A percentile compares a stretch with the other conserved stretches of the same genome.
Evolutionary conservation across 2,113 vertebrate species (phyloP).

Genomic region (Heterocephalus glaber): DNA sequence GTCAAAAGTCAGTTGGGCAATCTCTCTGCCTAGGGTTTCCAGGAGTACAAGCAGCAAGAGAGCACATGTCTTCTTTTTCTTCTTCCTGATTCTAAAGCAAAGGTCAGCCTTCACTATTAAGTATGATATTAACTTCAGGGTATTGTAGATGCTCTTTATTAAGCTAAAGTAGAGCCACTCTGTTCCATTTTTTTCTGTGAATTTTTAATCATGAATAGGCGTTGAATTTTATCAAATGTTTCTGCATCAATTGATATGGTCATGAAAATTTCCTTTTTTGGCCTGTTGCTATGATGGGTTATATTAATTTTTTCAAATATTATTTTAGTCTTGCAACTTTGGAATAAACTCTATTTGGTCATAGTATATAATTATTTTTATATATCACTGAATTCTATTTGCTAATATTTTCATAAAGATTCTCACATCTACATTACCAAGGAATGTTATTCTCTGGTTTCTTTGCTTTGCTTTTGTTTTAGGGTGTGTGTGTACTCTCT

Average conservation of each 20-base stretch:
- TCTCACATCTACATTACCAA: background rate
- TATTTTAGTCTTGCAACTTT: background rate
- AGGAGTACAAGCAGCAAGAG: background rate
- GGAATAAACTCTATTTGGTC: background rate
- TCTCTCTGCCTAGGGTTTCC: background rate
- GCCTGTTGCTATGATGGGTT: background rate
- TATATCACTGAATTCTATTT: background rate
- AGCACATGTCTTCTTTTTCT: background rate
- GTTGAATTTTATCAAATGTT: background rate
- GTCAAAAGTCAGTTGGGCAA: background rate
- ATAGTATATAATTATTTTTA: background rate
- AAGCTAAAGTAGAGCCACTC: background rate
- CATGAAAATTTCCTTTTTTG: background rate
- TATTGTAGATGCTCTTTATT: background rate
- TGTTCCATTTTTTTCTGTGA: background rate
- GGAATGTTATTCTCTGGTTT: background rate
- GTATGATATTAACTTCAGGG: background rate
- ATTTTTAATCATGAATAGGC: background rate
- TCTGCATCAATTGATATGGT: background rate
- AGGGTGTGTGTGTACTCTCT: background rate
- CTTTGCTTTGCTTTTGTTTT: background rate
- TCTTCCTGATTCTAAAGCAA: background rate
- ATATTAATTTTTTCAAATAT: background rate
- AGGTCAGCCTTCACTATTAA: background rate
- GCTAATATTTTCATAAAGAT: background rate